phyloP scores from a whole-genome alignment of 92 coral and sea anemone species.

The Anthopleura xanthogrammica region DNA sequence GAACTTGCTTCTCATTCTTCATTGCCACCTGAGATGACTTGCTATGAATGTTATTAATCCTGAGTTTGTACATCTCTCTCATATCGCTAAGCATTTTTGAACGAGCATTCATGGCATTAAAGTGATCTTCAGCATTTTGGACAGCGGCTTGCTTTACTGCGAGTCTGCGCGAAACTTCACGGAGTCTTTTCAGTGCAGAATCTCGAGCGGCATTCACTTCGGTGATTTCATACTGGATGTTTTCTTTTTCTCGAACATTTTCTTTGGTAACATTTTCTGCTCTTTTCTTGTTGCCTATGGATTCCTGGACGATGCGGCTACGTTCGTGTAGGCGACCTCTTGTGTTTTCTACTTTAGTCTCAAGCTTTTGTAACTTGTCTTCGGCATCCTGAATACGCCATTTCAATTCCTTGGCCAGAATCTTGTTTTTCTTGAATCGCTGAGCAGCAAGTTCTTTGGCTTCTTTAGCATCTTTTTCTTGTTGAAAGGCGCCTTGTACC shows the following conservation, averaged over 20 bases:
- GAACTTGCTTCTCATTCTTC: conserved; percentile 42
- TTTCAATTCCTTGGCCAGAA: conserved; percentile 52
- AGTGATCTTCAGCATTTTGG: conserved; percentile 66
- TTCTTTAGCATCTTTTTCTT: conserved; percentile 49
- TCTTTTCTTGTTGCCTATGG: conserved; percentile 41
- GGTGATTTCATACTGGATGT: conserved; percentile 57
- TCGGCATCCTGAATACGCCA: conserved; percentile 61
- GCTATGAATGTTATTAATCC: conserved; percentile 44
- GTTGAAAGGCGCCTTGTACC: conserved; percentile 58
- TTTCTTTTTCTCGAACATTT: conserved; percentile 49
- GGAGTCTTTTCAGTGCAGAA: conserved; percentile 49
- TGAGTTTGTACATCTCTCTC: conserved; percentile 62
- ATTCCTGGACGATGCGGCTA: conserved; percentile 57
- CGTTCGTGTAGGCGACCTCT: conserved; percentile 49
- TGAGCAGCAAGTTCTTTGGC: conserved; percentile 52
- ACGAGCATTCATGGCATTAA: conserved; percentile 46
- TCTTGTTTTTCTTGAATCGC: conserved; percentile 66
- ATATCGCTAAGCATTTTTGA: conserved; percentile 61
- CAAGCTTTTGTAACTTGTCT: conserved; percentile 63
- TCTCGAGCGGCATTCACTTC: conserved; percentile 69
- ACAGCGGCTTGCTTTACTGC: conserved; percentile 44
- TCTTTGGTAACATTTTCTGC: conserved; percentile 53
- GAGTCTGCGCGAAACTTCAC: conserved; percentile 46
- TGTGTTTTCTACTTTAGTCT: conserved; percentile 48
- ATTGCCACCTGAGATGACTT: conserved; percentile 29